Evolutionary conservation across 2,888 invertebrate species (phyloP).

Genomic region (Rotaria socialis): DNA sequence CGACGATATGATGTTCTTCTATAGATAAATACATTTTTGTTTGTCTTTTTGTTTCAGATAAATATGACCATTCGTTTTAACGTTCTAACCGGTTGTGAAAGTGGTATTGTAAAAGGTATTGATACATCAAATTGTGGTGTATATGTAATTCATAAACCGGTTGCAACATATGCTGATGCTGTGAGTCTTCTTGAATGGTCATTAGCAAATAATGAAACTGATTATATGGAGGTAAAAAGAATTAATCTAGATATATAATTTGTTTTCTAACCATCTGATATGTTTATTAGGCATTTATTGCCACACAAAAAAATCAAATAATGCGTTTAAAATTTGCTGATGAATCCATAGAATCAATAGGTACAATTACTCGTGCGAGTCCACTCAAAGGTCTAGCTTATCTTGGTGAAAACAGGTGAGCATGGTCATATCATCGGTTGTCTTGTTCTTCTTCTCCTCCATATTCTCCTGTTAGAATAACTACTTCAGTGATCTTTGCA

Average conservation of each 20-base stretch:
- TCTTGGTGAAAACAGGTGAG: neutral
- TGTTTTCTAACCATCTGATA: too few species aligned
- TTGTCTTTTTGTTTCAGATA: neutral
- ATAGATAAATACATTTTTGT: neutral
- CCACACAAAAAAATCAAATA: neutral
- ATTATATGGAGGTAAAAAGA: constrained; percentile 13
- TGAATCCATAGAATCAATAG: neutral
- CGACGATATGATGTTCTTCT: neutral
- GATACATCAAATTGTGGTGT: neutral
- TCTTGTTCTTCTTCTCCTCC: too few species aligned
- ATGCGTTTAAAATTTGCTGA: neutral
- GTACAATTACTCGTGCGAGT: neutral
- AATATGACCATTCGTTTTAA: constrained; percentile 8
- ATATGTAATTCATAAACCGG: constrained; percentile 21
- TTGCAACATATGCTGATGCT: constrained; percentile 19
- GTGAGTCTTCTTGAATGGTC: neutral
- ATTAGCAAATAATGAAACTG: neutral
- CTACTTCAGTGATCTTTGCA: too few species aligned
- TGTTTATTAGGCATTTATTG: neutral
- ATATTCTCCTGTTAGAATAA: too few species aligned
- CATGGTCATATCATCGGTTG: too few species aligned
- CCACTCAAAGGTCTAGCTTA: neutral
- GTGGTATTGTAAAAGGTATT: constrained; percentile 21
- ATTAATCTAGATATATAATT: too few species aligned
- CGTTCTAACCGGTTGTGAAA: constrained; percentile 7